These are phyloP conservation scores for Meta bourneti DNA, from an alignment of 2,888 invertebrate genomes.

Conservation along the genomic window DNA sequence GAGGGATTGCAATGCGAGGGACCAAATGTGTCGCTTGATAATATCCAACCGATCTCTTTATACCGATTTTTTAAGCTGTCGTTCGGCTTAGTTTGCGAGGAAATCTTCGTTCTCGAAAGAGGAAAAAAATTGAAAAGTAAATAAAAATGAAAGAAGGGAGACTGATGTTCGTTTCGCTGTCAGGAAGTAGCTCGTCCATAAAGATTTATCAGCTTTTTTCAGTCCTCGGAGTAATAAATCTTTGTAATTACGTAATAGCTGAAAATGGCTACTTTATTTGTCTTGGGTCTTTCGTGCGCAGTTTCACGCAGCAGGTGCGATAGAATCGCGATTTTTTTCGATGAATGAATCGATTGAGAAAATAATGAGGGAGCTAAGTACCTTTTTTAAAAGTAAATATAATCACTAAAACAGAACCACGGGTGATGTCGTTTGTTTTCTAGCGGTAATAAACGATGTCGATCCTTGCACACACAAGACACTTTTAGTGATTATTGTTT, in stretches of 20 bases:
- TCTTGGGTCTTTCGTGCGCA: slow-evolving; percentile 51
- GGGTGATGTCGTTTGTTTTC: background rate
- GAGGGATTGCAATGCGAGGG: slow-evolving; percentile 7
- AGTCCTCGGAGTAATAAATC: slow-evolving; percentile 60
- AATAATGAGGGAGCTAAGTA: slow-evolving; percentile 59
- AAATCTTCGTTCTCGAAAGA: slow-evolving; percentile 42
- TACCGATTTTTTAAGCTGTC: slow-evolving; percentile 42
- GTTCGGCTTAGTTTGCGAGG: slow-evolving; percentile 46
- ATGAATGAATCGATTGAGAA: slow-evolving; percentile 45
- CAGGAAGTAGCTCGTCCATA: slow-evolving; percentile 65
- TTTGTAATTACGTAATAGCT: slow-evolving; percentile 68
- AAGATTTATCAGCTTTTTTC: slow-evolving; percentile 64
- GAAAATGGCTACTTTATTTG: slow-evolving; percentile 63
- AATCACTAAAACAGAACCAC: slow-evolving; percentile 20
- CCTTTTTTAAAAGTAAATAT: slow-evolving; percentile 56
- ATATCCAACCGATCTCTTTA: slow-evolving; percentile 55
- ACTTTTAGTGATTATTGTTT: too few relatives aligned
- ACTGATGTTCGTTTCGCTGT: slow-evolving; percentile 60
- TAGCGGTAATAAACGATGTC: too few relatives aligned
- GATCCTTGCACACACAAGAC: too few relatives aligned
- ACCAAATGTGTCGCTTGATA: slow-evolving; percentile 50
- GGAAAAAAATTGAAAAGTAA: slow-evolving; percentile 29
- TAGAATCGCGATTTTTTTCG: slow-evolving; percentile 28
- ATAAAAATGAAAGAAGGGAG: slow-evolving; percentile 37
- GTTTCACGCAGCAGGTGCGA: slow-evolving; percentile 14